Evolutionary conservation across 2,113 vertebrate species (phyloP).

Genomic region (Gasterosteus nipponicus): DNA sequence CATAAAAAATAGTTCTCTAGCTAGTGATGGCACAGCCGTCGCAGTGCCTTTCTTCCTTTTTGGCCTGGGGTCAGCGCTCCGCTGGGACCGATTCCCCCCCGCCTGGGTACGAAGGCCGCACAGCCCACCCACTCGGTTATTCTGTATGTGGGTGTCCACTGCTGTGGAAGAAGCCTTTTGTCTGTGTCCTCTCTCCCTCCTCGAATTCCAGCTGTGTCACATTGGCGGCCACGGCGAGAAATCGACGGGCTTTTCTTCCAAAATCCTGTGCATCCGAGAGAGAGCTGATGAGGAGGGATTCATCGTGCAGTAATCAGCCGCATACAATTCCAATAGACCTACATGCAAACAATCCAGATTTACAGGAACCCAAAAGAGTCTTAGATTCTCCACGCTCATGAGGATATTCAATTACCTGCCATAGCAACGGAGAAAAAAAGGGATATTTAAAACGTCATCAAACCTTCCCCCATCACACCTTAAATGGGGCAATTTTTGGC

Average conservation of each 20-base stretch:
- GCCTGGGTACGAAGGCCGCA: slow-evolving; percentile 51
- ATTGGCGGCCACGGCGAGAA: slow-evolving; percentile 41
- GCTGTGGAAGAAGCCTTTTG: slow-evolving; percentile 29
- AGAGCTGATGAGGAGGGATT: slow-evolving; percentile 54
- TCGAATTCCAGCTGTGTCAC: slow-evolving; percentile 32
- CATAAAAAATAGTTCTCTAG: slow-evolving; percentile 39
- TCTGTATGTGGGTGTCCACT: slow-evolving; percentile 15
- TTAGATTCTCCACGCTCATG: slow-evolving; percentile 54
- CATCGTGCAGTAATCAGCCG: slow-evolving; percentile 56
- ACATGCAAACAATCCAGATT: slow-evolving; percentile 43
- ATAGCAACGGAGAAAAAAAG: slow-evolving; percentile 17
- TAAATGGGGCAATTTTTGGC: slow-evolving; percentile 40
- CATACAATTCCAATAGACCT: slow-evolving; percentile 56
- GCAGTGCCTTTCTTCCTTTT: slow-evolving; percentile 32
- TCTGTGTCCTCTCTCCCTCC: slow-evolving; percentile 18
- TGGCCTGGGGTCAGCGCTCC: slow-evolving; percentile 55
- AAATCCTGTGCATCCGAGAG: slow-evolving; percentile 35
- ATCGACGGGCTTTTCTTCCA: slow-evolving; percentile 56
- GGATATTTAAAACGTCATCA: slow-evolving; percentile 70
- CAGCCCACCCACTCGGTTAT: slow-evolving; percentile 40
- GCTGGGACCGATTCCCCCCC: slow-evolving; percentile 51
- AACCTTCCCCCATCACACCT: not conserved
- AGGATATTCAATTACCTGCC: slow-evolving; percentile 32
- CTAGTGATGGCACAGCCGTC: slow-evolving; percentile 4
- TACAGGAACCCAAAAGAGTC: slow-evolving; percentile 30